Conservation (phyloP, 1,140 invertebrate species). For the Papilio dardanus region DNA sequence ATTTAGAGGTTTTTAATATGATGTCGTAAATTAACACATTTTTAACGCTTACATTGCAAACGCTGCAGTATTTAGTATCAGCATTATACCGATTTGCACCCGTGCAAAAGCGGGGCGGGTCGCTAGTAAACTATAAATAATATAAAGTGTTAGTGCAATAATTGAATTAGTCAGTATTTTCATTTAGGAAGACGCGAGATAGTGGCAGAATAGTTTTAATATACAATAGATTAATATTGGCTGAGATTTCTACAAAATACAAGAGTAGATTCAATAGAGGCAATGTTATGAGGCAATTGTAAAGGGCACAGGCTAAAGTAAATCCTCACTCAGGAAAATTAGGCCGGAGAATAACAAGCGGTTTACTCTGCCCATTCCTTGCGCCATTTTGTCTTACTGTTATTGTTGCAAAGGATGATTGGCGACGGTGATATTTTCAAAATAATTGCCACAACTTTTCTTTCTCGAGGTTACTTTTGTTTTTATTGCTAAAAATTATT, state of each 20-base stretch:
- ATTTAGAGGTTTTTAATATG: too few relatives aligned
- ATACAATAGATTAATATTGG: too few relatives aligned
- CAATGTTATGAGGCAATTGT: conserved; percentile 18
- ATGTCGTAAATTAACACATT: too few relatives aligned
- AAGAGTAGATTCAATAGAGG: background rate
- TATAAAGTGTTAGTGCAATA: too few relatives aligned
- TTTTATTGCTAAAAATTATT: conserved; percentile 6
- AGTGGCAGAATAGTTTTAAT: too few relatives aligned
- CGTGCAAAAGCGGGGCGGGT: too few relatives aligned
- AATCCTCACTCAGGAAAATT: conserved; percentile 27
- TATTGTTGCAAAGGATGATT: conserved; percentile 20
- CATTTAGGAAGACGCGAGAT: too few relatives aligned
- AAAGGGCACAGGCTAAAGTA: background rate
- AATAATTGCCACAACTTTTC: conserved; percentile 7
- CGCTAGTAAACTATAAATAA: too few relatives aligned
- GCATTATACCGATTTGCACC: too few relatives aligned
- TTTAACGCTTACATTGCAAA: too few relatives aligned
- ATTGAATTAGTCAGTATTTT: too few relatives aligned
- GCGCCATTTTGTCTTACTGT: conserved; percentile 25
- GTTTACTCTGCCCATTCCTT: conserved; percentile 25
- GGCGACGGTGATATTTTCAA: conserved; percentile 13
- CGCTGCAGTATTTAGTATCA: too few relatives aligned
- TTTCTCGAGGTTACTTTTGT: background rate
- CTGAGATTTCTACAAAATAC: background rate
- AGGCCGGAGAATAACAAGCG: conserved; percentile 22